Evolutionary conservation across 2,797 vertebrate genomes (phyloP).

Genomic region (Simalia tracyae): DNA sequence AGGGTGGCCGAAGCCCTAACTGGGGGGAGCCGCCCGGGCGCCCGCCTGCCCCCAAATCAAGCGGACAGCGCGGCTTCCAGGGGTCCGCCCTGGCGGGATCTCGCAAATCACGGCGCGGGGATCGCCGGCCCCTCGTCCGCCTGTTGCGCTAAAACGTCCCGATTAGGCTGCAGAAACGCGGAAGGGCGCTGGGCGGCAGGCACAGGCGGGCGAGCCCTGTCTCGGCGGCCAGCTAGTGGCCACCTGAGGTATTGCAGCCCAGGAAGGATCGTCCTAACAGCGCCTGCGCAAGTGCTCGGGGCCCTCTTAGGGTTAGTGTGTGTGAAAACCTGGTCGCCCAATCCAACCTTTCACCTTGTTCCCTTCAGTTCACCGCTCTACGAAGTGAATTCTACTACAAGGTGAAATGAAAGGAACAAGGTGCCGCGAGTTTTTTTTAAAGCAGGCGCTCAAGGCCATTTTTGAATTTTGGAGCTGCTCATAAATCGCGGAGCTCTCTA

Average conservation of each 20-base stretch:
- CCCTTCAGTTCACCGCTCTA: no score
- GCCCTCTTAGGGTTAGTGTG: accelerated
- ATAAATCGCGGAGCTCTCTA: neutral
- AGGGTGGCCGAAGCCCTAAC: neutral
- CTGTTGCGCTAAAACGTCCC: neutral
- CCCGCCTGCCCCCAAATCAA: neutral
- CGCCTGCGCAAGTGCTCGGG: no score
- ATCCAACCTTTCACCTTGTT: neutral
- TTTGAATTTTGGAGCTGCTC: neutral
- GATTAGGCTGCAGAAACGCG: neutral
- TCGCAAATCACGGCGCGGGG: neutral
- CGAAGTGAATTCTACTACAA: neutral
- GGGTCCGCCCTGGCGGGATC: neutral
- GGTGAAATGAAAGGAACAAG: neutral
- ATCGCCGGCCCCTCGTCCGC: neutral
- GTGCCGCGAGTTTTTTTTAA: neutral
- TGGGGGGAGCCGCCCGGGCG: neutral
- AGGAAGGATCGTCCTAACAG: accelerated
- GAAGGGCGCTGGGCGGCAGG: neutral
- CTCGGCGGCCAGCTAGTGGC: neutral
- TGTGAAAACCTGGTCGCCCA: neutral
- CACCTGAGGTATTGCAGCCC: neutral
- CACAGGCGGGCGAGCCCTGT: no score
- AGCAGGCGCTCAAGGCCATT: neutral
- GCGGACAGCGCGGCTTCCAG: neutral